Evolutionary conservation across 1,140 invertebrate genomes (phyloP).

Genomic region (Subanguina moxae): DNA sequence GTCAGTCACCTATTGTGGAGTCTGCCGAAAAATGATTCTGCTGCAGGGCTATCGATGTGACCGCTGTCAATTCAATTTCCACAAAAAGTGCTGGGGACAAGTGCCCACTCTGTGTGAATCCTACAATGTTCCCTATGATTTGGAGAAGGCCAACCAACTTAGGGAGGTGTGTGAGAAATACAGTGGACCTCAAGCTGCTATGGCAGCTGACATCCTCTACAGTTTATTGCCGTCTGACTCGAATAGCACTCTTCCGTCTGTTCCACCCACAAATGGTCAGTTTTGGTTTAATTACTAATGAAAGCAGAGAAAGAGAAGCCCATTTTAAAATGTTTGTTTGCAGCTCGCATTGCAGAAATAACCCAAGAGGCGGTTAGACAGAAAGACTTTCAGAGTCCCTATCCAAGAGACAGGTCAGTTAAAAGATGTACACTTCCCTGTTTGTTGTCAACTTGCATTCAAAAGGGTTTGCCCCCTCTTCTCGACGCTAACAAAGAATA

Average conservation of each 20-base stretch:
- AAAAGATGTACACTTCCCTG: slow-evolving; percentile 17
- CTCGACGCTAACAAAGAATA: too few relatives aligned
- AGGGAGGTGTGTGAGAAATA: slow-evolving; percentile 38
- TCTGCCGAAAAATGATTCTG: slow-evolving; percentile 41
- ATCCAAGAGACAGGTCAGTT: background rate
- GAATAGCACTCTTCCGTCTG: background rate
- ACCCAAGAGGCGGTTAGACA: background rate
- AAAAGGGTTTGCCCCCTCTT: too few relatives aligned
- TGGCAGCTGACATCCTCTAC: slow-evolving; percentile 39
- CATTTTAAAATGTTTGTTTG: background rate
- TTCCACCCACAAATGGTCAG: background rate
- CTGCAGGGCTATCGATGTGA: slow-evolving; percentile 39
- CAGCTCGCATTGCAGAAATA: background rate
- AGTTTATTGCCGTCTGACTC: slow-evolving; percentile 24
- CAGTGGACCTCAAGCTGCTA: slow-evolving; percentile 30
- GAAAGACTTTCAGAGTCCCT: slow-evolving; percentile 6
- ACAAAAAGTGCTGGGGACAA: slow-evolving; percentile 47
- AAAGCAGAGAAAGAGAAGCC: too few relatives aligned
- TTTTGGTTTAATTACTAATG: background rate
- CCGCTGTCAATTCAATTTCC: slow-evolving; percentile 40
- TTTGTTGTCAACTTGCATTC: too few relatives aligned
- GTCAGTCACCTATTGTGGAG: slow-evolving; percentile 42
- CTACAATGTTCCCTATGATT: slow-evolving; percentile 36
- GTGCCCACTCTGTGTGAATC: slow-evolving; percentile 41
- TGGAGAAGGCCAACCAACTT: slow-evolving; percentile 35